Conservation (phyloP, 2,888 invertebrate species). For the Heliconius ethilla region DNA sequence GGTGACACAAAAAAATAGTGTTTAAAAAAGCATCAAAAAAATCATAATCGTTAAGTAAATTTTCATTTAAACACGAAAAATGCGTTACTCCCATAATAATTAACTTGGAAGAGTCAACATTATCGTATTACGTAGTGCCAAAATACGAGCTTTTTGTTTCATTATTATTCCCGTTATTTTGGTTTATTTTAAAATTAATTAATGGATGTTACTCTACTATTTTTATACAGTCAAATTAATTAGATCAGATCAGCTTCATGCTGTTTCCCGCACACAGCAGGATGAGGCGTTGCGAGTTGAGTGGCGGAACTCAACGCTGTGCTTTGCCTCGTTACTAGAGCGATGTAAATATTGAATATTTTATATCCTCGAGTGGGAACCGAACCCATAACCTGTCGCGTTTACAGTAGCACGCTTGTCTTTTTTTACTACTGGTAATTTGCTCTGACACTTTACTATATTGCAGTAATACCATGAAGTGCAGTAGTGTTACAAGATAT, state of each 20-base stretch:
- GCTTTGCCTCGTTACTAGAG: background rate
- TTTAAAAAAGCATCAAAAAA: background rate
- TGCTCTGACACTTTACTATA: too few relatives aligned
- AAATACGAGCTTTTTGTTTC: slow-evolving; percentile 4
- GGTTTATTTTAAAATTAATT: background rate
- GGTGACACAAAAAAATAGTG: background rate
- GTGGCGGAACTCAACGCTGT: background rate
- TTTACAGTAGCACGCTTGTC: too few relatives aligned
- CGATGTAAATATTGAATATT: background rate
- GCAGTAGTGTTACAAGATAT: slow-evolving; percentile 20
- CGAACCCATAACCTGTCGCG: background rate
- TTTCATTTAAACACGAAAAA: background rate
- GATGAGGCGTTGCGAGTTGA: background rate
- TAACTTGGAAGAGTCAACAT: slow-evolving; percentile 1
- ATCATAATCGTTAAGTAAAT: background rate
- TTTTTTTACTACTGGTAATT: too few relatives aligned
- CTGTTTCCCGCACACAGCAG: too few relatives aligned
- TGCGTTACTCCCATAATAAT: background rate
- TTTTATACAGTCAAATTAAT: background rate
- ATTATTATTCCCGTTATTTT: background rate
- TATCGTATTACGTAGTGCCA: slow-evolving; percentile 6
- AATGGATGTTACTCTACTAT: background rate
- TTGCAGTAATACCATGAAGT: background rate
- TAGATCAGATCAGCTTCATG: too few relatives aligned
- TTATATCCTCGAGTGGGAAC: background rate